phyloP scores from a whole-genome alignment of 2,797 vertebrate genomes.

The Yasuhikotakia modesta region DNA sequence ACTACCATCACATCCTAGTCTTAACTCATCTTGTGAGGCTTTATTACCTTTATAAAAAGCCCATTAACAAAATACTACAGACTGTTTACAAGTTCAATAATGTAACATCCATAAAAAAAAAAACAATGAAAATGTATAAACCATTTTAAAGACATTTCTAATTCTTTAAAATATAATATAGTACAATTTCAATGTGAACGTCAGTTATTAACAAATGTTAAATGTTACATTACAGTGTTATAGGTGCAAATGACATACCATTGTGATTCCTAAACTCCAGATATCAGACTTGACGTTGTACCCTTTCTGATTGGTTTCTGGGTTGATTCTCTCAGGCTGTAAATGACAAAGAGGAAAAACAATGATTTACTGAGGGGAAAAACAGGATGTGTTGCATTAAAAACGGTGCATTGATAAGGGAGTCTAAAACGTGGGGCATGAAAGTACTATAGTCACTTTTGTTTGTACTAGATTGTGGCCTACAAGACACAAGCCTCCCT shows the following conservation, averaged over 20 bases:
- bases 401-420: neutral
- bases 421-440: neutral
- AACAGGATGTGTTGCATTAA: slow-evolving; percentile 15
- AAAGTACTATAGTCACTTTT: slow-evolving; percentile 5
- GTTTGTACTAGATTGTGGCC: neutral
- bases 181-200: neutral
- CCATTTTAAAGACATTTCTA: neutral
- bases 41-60: no score
- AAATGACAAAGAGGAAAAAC: slow-evolving; percentile 44
- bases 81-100: no score
- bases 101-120: no score
- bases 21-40: no score
- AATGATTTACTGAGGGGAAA: slow-evolving; percentile 22
- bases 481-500: neutral
- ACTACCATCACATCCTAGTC: no score
- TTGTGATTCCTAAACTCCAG: slow-evolving; percentile 97
- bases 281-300: slow-evolving; percentile 98
- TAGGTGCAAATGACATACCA: slow-evolving; percentile 75
- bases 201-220: neutral
- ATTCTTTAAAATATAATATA: neutral
- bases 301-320: slow-evolving; percentile 95
- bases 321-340: slow-evolving; percentile 97
- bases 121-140: no score
- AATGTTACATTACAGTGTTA: neutral
- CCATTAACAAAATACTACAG: no score